phyloP scores from a whole-genome alignment of 1,140 invertebrate genomes.

The Leptoteleia sp. region DNA sequence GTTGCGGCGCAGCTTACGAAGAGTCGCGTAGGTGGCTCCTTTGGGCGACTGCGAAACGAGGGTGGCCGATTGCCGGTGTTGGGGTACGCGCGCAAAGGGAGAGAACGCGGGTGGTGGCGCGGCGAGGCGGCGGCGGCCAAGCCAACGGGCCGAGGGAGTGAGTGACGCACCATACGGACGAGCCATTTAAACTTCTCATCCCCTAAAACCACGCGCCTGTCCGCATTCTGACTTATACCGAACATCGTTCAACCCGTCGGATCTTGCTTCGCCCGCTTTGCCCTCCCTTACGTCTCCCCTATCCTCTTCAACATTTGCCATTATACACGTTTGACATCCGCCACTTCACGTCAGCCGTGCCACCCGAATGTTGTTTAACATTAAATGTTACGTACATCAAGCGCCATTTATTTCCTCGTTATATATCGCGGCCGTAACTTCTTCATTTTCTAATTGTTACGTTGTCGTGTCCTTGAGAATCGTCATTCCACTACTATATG shows the following conservation, averaged over 20 bases:
- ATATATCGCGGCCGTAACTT: not conserved
- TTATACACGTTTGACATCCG: constrained; percentile 62
- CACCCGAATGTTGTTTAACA: constrained; percentile 50
- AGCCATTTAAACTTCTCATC: constrained; percentile 82
- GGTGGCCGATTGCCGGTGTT: constrained; percentile 39
- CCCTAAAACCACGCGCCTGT: constrained; percentile 79
- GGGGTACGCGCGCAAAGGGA: constrained; percentile 19
- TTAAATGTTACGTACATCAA: constrained; percentile 23
- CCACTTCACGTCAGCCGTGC: constrained; percentile 45
- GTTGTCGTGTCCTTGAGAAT: too few relatives aligned
- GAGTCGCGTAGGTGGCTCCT: constrained; percentile 36
- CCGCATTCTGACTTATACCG: constrained; percentile 82
- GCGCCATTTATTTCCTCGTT: constrained; percentile 9
- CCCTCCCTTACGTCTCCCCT: constrained; percentile 12
- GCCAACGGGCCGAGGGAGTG: constrained; percentile 66
- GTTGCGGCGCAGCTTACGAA: constrained; percentile 27
- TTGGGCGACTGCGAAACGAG: constrained; percentile 24
- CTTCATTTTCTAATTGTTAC: too few relatives aligned
- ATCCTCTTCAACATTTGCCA: constrained; percentile 43
- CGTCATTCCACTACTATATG: too few relatives aligned
- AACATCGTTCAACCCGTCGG: constrained; percentile 80
- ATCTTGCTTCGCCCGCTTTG: constrained; percentile 41
- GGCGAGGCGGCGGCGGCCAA: constrained; percentile 43
- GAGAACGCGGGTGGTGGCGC: too few relatives aligned
- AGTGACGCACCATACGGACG: constrained; percentile 80